Evolutionary conservation across 2,888 invertebrate genomes (phyloP).

Genomic region (Thecocarcelia acutangulata): DNA sequence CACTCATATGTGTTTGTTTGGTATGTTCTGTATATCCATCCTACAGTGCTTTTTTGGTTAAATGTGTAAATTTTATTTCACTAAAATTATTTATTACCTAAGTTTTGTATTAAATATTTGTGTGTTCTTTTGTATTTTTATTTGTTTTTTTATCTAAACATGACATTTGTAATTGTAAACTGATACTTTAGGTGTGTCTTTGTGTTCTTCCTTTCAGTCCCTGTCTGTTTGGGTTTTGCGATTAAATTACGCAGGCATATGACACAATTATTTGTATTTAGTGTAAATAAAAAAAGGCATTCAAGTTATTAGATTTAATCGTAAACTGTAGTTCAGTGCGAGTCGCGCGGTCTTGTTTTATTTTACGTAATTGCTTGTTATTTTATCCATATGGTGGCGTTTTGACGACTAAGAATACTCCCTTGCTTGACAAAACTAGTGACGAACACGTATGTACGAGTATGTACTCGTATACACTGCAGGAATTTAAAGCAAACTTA

Average conservation of each 20-base stretch:
- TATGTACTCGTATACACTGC: too few relatives aligned
- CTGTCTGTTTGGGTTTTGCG: slow-evolving; percentile 19
- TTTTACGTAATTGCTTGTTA: slow-evolving; percentile 57
- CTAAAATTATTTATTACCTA: slow-evolving; percentile 66
- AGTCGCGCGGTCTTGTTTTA: slow-evolving; percentile 6
- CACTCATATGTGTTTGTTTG: slow-evolving; percentile 19
- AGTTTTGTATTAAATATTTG: slow-evolving; percentile 33
- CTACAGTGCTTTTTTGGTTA: slow-evolving; percentile 44
- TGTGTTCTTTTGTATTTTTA: slow-evolving; percentile 28
- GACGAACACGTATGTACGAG: too few relatives aligned
- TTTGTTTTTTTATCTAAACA: slow-evolving; percentile 63
- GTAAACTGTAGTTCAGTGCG: slow-evolving; percentile 55
- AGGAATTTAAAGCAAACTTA: too few relatives aligned
- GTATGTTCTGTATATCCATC: not conserved
- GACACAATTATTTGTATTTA: slow-evolving; percentile 64
- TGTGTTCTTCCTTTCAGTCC: not conserved
- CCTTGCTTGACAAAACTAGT: not conserved
- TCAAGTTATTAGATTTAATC: slow-evolving; percentile 62
- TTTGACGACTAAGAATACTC: not conserved
- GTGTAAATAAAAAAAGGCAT: slow-evolving; percentile 42
- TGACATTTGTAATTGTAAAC: slow-evolving; percentile 70
- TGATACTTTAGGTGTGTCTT: slow-evolving; percentile 67
- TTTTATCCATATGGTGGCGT: slow-evolving; percentile 61
- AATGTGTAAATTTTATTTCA: slow-evolving; percentile 50
- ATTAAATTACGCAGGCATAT: slow-evolving; percentile 58